These are phyloP conservation scores for Orycteropus afer DNA, from an alignment of 2,113 vertebrate genomes.

Conservation along the genomic window DNA sequence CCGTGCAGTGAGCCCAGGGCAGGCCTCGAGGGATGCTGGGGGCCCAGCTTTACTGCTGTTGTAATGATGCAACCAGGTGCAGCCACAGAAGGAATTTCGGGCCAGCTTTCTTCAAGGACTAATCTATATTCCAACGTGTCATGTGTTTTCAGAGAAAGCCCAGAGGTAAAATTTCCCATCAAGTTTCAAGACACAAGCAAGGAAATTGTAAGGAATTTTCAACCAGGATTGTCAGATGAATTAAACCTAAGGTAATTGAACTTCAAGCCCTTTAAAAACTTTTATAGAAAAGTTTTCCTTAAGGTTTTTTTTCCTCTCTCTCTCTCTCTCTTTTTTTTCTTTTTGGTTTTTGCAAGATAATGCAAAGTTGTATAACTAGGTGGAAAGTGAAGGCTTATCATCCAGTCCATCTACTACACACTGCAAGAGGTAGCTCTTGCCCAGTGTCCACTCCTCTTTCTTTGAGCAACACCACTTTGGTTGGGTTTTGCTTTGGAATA, in stretches of 20 bases:
- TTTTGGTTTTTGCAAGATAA: background rate
- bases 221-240: background rate
- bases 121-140: background rate
- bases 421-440: background rate
- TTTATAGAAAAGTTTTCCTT: background rate
- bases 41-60: rapidly evolving
- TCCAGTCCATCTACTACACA: background rate
- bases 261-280: background rate
- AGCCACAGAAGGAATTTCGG: background rate
- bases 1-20: background rate
- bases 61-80: background rate
- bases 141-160: background rate
- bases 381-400: background rate
- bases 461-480: background rate
- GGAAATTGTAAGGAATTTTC: background rate
- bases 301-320: background rate
- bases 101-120: background rate
- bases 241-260: background rate
- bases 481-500: background rate
- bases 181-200: background rate
- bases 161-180: slow-evolving; percentile 4
- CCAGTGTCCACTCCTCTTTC: background rate
- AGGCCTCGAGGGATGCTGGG: rapidly evolving
- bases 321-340: no score
- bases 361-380: background rate